Evolutionary conservation across 2,888 invertebrate genomes (phyloP), one percentile per base, ranked within the genome.

Genomic region (Latrodectus hesperus): DNA sequence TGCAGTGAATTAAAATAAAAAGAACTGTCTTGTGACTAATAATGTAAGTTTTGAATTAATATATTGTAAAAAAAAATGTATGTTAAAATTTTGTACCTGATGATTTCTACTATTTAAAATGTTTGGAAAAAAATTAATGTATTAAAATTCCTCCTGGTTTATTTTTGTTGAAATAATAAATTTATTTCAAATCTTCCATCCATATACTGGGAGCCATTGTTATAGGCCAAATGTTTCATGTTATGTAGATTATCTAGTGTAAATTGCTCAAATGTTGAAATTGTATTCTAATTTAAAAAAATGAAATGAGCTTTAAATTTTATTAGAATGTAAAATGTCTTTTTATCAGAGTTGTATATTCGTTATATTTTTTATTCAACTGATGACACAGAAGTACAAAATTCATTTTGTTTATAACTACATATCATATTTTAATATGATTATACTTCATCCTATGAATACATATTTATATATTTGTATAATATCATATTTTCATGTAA

Each of bases 401-500:
- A 76, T 52, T 78, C 52, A 67, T 84, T 84, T 84, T 73, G 84
- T 73, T 85, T 85, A 79, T 85, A 74, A 85, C 75, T 85, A n/a
- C 65, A 52, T 79, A 68, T 70, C 65, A 10, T 68, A n/a, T 38
- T 38, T 38, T 38, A 38, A 38, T 38, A 38, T 38, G 38, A 38
- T 38, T 38, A 38, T 38, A 38, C 38, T 38, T 38, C 38, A 38
- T 38, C 38, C 38, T 38, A 38, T 38, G 4, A 38, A 38, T 38
- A 38, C 2, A 38, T 38, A 38, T 38, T 38, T 38, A 38, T 38
- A 38, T 38, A 38, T 38, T 38, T 38, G 6, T 38, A 38, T 38
- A 38, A 38, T 38, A 38, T 4, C 38, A 38, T 38, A 38, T 38
- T 38, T 38, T 38, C 38, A 38, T 60, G 60, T 60, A 60, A 14